Base-by-base conservation (phyloP, 35 echinoderm and acorn worm species). In the Amphiura filiformis region DNA sequence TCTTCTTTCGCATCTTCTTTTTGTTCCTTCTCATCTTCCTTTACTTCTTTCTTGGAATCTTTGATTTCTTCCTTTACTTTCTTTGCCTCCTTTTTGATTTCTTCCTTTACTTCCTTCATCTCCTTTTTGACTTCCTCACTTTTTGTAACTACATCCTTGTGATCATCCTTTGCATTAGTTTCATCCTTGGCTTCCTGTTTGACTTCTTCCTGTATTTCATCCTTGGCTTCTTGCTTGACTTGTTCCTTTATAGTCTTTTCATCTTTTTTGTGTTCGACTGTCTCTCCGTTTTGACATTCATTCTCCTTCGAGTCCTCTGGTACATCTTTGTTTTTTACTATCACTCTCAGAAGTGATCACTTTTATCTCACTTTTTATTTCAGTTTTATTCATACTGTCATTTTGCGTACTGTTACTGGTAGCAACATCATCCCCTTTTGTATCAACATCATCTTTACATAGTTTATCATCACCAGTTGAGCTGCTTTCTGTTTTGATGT, bases 191-290 rank as follows among this genome's bases (percentile, higher is more conserved):
- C 39, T 31, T 56, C 38, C 18, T 41, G 14, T n/a, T 83, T 39
- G 4, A 15, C 77, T n/a, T 79, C 77, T 34, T 79, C 32, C 20
- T 20, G 77, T 14, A 79, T 14, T 34, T 13, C 12, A 13, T 79
- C 32, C 14, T 7, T 80, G 28, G 39, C 81, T 26, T 39, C 30
- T 23, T 42, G 36, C 17, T 47, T 38, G 18, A n/a, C 18, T n/a
- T n/a, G 32, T 39, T 76, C 87, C 18, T 40, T 81, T 35, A 64
- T 89, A 31, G 32, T 61, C 13, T 4, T 31, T 65, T 81, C 78
- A 44, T 57, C 56, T n/a, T 64, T 17, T 38, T 52, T 49, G 36
- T 18, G 34, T 38, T 44, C 76, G 64, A 65, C 79, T 35, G 0
- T 35, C 0, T 81, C 40, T 35, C 32, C 35, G 22, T n/a, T 1